Base-by-base conservation (phyloP, 2,888 invertebrate genomes). In the Lochmaea capreae region DNA sequence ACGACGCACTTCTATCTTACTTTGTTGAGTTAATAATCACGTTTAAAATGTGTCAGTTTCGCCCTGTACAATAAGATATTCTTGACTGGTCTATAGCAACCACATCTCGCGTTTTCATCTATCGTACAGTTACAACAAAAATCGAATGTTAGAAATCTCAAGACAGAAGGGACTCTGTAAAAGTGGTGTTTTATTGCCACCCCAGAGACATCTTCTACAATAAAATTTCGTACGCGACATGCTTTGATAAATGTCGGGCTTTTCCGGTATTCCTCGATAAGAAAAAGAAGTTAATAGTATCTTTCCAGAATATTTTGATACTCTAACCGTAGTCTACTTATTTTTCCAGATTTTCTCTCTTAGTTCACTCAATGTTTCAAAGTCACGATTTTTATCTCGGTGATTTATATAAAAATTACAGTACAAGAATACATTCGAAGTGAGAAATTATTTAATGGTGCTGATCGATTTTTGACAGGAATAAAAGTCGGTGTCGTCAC, bases 151-250 rank as follows among this genome's bases (percentile, higher is more conserved):
- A 18, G 22, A 26, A 9, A 46, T n/a, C n/a, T 43, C 16, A 49
- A 49, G 14, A 18, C 22, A 43, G 46, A 65, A 46, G 14, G 46
- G 46, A 65, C 18, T 49, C 14, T 10, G 26, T 18, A 49, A 46
- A 22, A 22, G 12, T 49, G 49, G 49, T 66, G 65, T 54, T 66
- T 66, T 66, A 66, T 33, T 66, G 39, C 33, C 26, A 54, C 26
- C 65, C 26, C 6, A 63, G 65, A 54, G 65, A 66, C 54, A 42
- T 33, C 4, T 66, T 66, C 54, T 26, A 54, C 54, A 66, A 66
- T 66, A 66, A 66, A 66, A 66, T 66, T 66, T 54, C 14, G 52
- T 54, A 54, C 54, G 65, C 65, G 52, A 66, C 65, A 54, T 33
- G 65, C 49, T 33, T 66, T 59, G 39, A 66, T 54, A 66, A 66